Evolutionary conservation across 2,797 vertebrate genomes (phyloP).

Genomic region (Glyptemys insculpta): DNA sequence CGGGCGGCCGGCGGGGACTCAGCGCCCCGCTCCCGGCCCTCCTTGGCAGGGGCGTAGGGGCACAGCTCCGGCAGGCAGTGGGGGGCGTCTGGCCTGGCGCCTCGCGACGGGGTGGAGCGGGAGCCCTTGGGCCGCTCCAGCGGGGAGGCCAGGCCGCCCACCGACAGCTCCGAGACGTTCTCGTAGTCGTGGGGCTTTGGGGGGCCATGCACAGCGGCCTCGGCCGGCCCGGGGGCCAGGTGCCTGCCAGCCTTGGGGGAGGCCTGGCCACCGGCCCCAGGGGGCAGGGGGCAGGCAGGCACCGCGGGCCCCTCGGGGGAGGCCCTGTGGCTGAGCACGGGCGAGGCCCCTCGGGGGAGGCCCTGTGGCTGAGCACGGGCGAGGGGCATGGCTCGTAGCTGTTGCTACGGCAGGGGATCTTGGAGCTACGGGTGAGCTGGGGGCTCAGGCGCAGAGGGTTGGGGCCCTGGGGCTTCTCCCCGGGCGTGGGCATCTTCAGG

Average conservation of each 20-base stretch:
- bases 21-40: slow-evolving; percentile 11
- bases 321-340: slow-evolving; percentile 82
- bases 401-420: slow-evolving; percentile 94
- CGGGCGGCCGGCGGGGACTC: slow-evolving; percentile 76
- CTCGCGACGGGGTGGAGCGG: slow-evolving; percentile 9
- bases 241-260: slow-evolving; percentile 73
- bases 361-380: slow-evolving; percentile 83
- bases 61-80: slow-evolving; percentile 55
- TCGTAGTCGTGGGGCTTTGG: slow-evolving; percentile 87
- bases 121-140: not conserved
- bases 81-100: not conserved
- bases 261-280: slow-evolving; percentile 53
- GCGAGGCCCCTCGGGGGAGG: slow-evolving; percentile 80
- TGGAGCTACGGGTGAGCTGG: slow-evolving; percentile 91
- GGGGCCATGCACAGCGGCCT: slow-evolving; percentile 43
- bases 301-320: slow-evolving; percentile 66
- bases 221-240: not conserved
- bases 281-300: not conserved
- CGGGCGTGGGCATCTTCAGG: slow-evolving; percentile 89
- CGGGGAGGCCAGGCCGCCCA: slow-evolving; percentile 42
- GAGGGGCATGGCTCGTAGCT: slow-evolving; percentile 93
- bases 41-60: not conserved
- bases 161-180: slow-evolving; percentile 84
- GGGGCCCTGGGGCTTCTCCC: slow-evolving; percentile 83
- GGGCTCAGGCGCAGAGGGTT: slow-evolving; percentile 90